Evolutionary conservation across 2,797 vertebrate genomes (phyloP), one percentile per base, ranked within the genome.

Genomic region (Mormyrus proboscirostris): DNA sequence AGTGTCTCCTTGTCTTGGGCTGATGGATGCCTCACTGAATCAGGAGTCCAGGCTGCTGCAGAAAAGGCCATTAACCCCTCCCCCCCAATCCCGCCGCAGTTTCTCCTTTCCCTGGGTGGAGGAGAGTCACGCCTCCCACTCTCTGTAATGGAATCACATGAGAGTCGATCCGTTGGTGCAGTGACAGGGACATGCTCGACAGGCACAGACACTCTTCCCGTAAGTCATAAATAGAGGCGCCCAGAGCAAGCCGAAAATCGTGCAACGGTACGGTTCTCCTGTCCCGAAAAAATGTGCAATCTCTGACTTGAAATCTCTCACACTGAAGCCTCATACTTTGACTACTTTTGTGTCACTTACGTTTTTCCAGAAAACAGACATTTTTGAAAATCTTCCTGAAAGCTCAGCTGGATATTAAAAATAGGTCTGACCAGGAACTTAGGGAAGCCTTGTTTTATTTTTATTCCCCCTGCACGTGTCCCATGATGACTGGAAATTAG

Each of bases 61-160:
- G 25, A 51, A 7, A 79, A 82, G 51, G 25, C 88, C 79, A 51
- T 83, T 76, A 84, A 0, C 49, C 49, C 88, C 62, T 59, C 82
- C 9, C 2, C 1, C 53, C 44, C 88, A 9, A 79, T 1, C 73
- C 14, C 88, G 90, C 90, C 29, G 44, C 65, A 14, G 22, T 25
- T 14, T 41, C 49, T 47, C 49, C 49, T 53, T 14, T 53, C 49
- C 49, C 33, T 55, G 29, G 19, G 57, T 59, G n/a, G 44, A 47
- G 86, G 88, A 88, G 85, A 89, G 44, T 44, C 33, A n/a, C 38
- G 89, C 92, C 51, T 16, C 19, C 25, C 53, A 90, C 88, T 41
- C 53, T 22, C 16, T n/a, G 19, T 88, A 59, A 90, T 85, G 91
- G 91, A 84, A 69, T 51, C 88, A 89, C 22, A 90, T 90, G 93